These are phyloP conservation scores for Brenthis daphne DNA, from an alignment of 2,888 invertebrate genomes.

Conservation along the genomic window DNA sequence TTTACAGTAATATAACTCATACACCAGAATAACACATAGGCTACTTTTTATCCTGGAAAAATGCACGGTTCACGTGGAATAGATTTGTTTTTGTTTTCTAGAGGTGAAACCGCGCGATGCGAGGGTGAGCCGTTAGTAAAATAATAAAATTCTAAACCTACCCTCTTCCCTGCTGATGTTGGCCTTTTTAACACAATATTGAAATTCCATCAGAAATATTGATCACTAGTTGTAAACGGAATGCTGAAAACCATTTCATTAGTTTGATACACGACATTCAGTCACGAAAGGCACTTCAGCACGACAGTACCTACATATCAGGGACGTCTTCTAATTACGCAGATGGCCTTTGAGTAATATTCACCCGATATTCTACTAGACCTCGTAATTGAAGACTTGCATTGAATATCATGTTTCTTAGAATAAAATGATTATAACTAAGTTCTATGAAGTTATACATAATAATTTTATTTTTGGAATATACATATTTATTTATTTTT, in stretches of 20 bases:
- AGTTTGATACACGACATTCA: conserved; percentile 56
- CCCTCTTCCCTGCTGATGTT: too few relatives aligned
- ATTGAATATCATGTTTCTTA: conserved; percentile 17
- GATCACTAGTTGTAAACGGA: conserved; percentile 36
- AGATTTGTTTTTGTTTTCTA: too few relatives aligned
- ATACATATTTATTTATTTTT: too few relatives aligned
- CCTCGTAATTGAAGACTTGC: conserved; percentile 25
- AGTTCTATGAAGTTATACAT: neutral
- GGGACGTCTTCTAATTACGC: conserved; percentile 31
- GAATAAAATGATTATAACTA: conserved; percentile 14
- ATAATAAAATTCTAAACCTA: too few relatives aligned
- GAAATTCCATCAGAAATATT: neutral
- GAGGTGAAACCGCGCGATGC: too few relatives aligned
- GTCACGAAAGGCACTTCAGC: conserved; percentile 53
- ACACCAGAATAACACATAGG: too few relatives aligned
- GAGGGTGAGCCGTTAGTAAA: too few relatives aligned
- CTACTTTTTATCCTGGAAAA: too few relatives aligned
- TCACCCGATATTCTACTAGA: conserved; percentile 21
- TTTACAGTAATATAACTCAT: too few relatives aligned
- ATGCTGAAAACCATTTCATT: conserved; percentile 58
- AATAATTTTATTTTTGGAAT: too few relatives aligned
- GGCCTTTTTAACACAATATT: neutral
- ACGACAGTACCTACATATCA: conserved; percentile 33
- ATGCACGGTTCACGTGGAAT: too few relatives aligned
- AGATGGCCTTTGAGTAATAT: conserved; percentile 24